A percentile compares a stretch with the other conserved stretches of the same genome.
These are phyloP conservation scores for Cotesia glomerata DNA, from an alignment of 1,140 invertebrate genomes.

Conservation along the genomic window DNA sequence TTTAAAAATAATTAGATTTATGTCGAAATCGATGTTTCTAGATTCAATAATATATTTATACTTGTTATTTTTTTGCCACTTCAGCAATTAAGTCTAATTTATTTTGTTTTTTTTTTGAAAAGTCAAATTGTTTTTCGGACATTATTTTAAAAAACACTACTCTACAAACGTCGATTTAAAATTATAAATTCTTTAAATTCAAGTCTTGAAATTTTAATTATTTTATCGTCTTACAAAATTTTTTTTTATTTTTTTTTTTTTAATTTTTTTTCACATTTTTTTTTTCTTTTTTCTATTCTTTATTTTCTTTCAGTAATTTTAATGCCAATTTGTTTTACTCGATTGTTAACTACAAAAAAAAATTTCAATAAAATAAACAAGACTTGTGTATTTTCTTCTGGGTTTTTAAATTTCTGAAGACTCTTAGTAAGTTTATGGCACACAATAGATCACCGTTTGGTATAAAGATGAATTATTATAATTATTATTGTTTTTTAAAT, in stretches of 20 bases:
- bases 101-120: neutral
- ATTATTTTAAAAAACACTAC: neutral
- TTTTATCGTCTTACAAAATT: conserved; percentile 16
- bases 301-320: neutral
- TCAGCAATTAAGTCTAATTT: neutral
- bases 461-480: neutral
- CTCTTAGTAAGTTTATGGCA: conserved; percentile 3
- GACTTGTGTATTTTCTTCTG: too few relatives aligned
- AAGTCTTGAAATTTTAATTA: neutral
- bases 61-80: neutral
- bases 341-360: neutral
- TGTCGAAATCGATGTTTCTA: neutral
- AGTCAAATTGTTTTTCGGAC: neutral
- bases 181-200: neutral
- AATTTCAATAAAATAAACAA: neutral
- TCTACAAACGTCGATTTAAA: neutral
- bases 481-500: neutral
- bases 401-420: neutral
- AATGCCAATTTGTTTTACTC: too few relatives aligned
- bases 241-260: neutral
- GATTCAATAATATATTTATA: neutral
- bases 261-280: conserved; percentile 3
- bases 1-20: neutral
- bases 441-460: neutral
- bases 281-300: conserved; percentile 1